phyloP scores from a whole-genome alignment of 2,113 vertebrate genomes.

The Hemicordylus capensis region DNA sequence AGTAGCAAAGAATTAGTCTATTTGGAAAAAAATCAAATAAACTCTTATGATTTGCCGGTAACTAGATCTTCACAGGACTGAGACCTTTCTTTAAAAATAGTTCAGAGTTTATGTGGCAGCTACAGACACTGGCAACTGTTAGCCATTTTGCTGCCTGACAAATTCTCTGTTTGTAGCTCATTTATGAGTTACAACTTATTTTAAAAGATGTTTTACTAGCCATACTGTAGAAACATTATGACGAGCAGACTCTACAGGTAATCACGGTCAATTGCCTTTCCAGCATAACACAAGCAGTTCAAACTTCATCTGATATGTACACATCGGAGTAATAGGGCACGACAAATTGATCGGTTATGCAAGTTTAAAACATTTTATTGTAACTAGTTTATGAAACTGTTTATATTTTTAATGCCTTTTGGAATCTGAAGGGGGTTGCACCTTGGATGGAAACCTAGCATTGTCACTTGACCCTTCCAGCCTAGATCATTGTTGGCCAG shows the following conservation, averaged over 20 bases:
- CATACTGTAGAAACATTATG: neutral
- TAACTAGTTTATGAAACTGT: neutral
- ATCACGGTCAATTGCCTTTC: neutral
- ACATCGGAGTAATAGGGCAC: neutral
- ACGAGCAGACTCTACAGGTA: fast-evolving
- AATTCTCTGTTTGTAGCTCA: slow-evolving; percentile 19
- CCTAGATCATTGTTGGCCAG: no score
- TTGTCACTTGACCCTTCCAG: no score
- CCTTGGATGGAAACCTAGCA: neutral
- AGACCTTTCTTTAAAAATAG: neutral
- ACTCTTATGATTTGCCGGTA: neutral
- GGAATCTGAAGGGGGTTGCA: neutral
- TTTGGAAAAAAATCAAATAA: neutral
- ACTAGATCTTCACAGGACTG: neutral
- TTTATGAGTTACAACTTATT: slow-evolving; percentile 11
- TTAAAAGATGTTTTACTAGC: slow-evolving; percentile 7
- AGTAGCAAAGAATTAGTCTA: neutral
- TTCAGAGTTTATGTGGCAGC: neutral
- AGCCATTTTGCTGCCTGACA: neutral
- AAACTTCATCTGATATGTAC: slow-evolving; percentile 31
- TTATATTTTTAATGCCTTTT: neutral
- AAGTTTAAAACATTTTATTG: neutral
- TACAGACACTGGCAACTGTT: neutral
- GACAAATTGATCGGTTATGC: neutral
- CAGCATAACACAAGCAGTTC: slow-evolving; percentile 15